Conservation (phyloP, 30 jellyfish, hydroid and myxozoan genomes). For the Phacellophora camtschatica region DNA sequence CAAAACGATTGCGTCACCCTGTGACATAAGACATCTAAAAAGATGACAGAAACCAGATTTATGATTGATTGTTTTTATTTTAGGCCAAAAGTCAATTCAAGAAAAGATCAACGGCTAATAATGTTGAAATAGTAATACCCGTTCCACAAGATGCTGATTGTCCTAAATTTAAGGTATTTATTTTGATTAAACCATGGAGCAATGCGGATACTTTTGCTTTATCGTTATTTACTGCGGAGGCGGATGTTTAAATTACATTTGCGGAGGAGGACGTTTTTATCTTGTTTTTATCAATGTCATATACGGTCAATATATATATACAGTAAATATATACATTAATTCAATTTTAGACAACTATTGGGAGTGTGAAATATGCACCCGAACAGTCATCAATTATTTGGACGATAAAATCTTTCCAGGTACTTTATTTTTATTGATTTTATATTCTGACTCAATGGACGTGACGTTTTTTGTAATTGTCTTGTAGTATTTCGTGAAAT, state of each 20-base stretch:
- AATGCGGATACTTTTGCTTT: too few species aligned
- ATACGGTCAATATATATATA: too few species aligned
- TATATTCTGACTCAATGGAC: too few species aligned
- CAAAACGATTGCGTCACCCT: too few species aligned
- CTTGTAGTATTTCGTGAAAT: too few species aligned
- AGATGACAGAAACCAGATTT: background rate
- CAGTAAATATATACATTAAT: background rate
- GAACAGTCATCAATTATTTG: slow-evolving; percentile 84
- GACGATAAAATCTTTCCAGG: slow-evolving; percentile 98
- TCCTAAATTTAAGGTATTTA: slow-evolving; percentile 90
- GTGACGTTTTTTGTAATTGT: too few species aligned
- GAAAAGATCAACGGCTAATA: slow-evolving; percentile 95
- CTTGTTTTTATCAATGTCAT: too few species aligned
- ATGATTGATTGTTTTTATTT: background rate
- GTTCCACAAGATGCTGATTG: slow-evolving; percentile 98
- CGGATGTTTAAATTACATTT: too few species aligned
- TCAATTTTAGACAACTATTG: slow-evolving; percentile 82
- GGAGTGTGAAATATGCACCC: slow-evolving; percentile 91
- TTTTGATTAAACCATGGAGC: too few species aligned
- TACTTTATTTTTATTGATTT: too few species aligned
- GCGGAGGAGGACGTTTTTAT: too few species aligned
- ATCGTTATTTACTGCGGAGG: too few species aligned
- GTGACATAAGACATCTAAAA: background rate
- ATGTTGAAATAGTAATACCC: slow-evolving; percentile 95
- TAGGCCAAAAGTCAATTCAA: slow-evolving; percentile 98